Percentiles rank a stretch among this genome's conserved stretches.
phyloP scores from a whole-genome alignment of 2,113 vertebrate species.

The Raja brachyura region DNA sequence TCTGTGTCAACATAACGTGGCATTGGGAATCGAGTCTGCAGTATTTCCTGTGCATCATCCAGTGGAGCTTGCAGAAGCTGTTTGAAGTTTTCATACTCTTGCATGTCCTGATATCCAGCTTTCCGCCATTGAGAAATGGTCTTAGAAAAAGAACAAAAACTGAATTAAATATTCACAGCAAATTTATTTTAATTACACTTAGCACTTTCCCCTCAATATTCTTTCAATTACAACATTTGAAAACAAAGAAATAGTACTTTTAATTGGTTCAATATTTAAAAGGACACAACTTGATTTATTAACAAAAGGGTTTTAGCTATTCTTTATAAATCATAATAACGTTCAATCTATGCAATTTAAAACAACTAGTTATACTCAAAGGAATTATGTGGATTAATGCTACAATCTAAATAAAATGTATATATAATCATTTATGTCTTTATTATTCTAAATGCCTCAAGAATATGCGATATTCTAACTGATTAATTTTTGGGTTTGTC shows the following conservation, averaged over 20 bases:
- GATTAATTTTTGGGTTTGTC: neutral
- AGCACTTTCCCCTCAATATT: neutral
- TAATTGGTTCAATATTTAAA: neutral
- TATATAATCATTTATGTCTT: neutral
- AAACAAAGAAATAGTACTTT: neutral
- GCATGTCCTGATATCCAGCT: slow-evolving; percentile 91
- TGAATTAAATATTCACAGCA: neutral
- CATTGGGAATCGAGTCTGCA: slow-evolving; percentile 90
- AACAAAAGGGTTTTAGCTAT: neutral
- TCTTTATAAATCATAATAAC: neutral
- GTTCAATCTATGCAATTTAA: neutral
- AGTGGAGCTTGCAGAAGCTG: slow-evolving; percentile 88
- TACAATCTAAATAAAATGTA: neutral
- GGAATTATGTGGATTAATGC: neutral
- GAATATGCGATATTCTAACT: no score
- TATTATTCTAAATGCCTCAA: neutral
- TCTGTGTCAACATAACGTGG: slow-evolving; percentile 89
- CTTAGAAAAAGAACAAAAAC: slow-evolving; percentile 49
- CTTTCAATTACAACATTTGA: no score
- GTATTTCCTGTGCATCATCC: slow-evolving; percentile 90
- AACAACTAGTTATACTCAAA: neutral
- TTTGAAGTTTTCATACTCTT: slow-evolving; percentile 94
- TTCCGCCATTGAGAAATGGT: slow-evolving; percentile 94
- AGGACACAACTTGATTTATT: neutral
- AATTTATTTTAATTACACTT: neutral